Evolutionary conservation across 2,888 invertebrate genomes (phyloP), one percentile per base, ranked within the genome.

Genomic region (Drosophila nr. fundita): DNA sequence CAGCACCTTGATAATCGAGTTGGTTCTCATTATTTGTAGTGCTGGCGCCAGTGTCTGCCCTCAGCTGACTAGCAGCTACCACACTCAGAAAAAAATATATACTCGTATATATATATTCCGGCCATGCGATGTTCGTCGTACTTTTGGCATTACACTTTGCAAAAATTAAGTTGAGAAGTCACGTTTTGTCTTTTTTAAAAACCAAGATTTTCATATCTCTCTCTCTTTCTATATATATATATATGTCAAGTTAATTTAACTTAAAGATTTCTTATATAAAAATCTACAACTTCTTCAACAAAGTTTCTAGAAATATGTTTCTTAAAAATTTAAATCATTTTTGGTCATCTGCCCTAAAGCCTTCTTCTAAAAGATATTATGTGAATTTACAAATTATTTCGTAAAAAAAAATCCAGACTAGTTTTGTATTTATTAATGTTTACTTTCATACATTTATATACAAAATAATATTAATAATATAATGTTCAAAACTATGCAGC

Each of bases 11-110:
- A 63, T 57, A 54, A 69, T 36, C 27, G 15, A 59, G 10, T 55
- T 30, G 36, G 36, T 73, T 74, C 74, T 55, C 63, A 68, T 36
- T 30, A 60, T 59, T 45, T 42, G 57, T 48, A 24, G 40, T 53
- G 61, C 59, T 74, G 69, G 74, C 74, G 74, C 69, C 74, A 69
- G 49, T 38, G 38, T 60, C 40, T 55, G 58, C 68, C 48, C 68
- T 73, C 68, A 73, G 45, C 57, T 49, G n/a, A 36, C 36, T 18
- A 54, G 10, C 38, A 38, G 11, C 18, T 27, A n/a, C 0, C 6
- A 38, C 36, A 55, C 27, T 55, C n/a, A 13, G 27, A 55, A 55
- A 11, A 24, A 54, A 10, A 13, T 34, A n/a, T n/a, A 50, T 1
- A 50, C n/a, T 18, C 10, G 21, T 6, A 45, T 13, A 4, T 13